phyloP scores from a whole-genome alignment of 2,888 invertebrate genomes.

The Erpobdella octoculata region DNA sequence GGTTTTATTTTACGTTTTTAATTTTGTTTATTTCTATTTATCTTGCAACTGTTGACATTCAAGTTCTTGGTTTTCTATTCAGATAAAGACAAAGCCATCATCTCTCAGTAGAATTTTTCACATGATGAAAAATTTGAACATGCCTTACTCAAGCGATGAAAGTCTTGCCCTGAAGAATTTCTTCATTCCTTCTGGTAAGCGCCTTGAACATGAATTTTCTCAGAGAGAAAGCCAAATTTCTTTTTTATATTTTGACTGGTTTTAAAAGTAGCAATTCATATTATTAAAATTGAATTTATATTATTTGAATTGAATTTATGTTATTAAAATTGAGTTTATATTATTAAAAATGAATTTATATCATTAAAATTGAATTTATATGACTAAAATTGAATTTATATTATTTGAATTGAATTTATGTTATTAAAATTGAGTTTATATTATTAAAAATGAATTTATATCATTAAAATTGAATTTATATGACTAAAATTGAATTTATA shows the following conservation, averaged over 20 bases:
- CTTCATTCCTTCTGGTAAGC: not conserved
- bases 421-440: too few relatives aligned
- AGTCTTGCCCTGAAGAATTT: not conserved
- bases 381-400: too few relatives aligned
- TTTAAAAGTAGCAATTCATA: too few relatives aligned
- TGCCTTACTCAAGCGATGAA: constrained; percentile 36
- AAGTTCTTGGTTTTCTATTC: not conserved
- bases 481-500: too few relatives aligned
- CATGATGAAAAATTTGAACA: constrained; percentile 40
- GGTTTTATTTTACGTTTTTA: not conserved
- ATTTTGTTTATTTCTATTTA: not conserved
- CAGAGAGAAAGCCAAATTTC: not conserved
- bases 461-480: too few relatives aligned
- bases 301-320: too few relatives aligned
- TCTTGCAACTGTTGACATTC: not conserved
- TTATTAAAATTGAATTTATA: too few relatives aligned
- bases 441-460: too few relatives aligned
- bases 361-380: too few relatives aligned
- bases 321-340: too few relatives aligned
- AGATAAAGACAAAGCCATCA: not conserved
- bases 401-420: not conserved
- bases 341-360: too few relatives aligned
- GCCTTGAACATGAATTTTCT: not conserved
- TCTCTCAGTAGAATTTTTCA: constrained; percentile 38
- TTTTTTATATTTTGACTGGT: not conserved